Evolutionary conservation across 2,797 vertebrate genomes (phyloP), one percentile per base, ranked within the genome.

Genomic region (Chiloscyllium punctatum): DNA sequence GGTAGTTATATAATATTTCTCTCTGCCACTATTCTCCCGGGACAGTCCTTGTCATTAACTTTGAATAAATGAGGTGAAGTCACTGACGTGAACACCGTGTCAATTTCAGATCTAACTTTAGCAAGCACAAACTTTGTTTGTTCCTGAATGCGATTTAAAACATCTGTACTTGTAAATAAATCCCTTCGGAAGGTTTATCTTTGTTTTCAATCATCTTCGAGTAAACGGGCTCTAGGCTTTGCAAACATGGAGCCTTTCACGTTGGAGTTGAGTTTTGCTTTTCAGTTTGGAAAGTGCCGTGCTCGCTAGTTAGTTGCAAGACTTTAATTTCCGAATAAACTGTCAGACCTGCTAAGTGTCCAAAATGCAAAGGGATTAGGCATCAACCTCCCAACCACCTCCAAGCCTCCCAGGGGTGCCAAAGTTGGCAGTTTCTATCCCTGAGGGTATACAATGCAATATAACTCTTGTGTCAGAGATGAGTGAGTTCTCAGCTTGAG

Each of bases 401-500:
- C 30, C 27, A 27, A 21, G 7, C 33, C 90, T 62, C 90, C 33
- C 62, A 9, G 37, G 90, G 90, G 90, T 69, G 90, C 62, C 90
- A 42, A 21, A 21, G 37, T 21, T 68, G n/a, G 62, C 62, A 68
- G 62, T 62, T 62, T 68, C 62, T 69, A 23, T 42, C 90, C 90
- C 62, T 25, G 90, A 18, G 62, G 62, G 69, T 69, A 33, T 25
- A 92, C 90, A 92, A 92, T 92, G 90, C 90, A 69, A 68, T 69
- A 88, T 91, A 33, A 66, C 88, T 68, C 88, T 91, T 66, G 57
- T 91, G 88, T 91, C 2, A 90, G 90, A 62, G 90, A 92, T 92
- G 90, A 92, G 90, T 69, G 66, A 92, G 90, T 42, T 92, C 90
- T 68, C 90, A 92, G 90, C 21, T 92, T 68, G 90, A 92, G n/a